Base-by-base conservation (phyloP, 2,797 vertebrate genomes). In the Gymnoscopelus microlampas region DNA sequence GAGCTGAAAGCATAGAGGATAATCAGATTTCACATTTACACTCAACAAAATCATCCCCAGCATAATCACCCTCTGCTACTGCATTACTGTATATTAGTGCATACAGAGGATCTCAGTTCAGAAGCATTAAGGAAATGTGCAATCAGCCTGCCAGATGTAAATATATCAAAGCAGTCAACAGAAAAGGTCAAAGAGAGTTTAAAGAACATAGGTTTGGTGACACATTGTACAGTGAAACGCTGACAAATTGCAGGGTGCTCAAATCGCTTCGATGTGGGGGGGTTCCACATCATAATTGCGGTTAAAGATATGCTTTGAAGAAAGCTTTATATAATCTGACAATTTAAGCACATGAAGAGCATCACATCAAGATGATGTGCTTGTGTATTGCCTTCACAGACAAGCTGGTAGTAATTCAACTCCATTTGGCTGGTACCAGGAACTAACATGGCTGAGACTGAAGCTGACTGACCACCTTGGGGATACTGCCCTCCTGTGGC, bases 11-110 rank as follows among this genome's bases (percentile, higher is more conserved):
- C 77, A 69, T 44, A 48, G 78, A 80, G 82, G 86, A 91, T 94
- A 92, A 92, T 93, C 93, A 92, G 90, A 93, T 94, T 94, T 92
- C 84, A 91, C 88, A 90, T 93, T 91, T 85, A 91, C 84, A 88
- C 90, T 88, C 83, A 72, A 87, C 88, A 90, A 91, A 93, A 92
- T 89, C 93, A 91, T 91, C 90, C 86, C 73, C 35, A 3, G 76
- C 73, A 68, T 91, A 91, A 93, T 93, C 88, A 63, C 81, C 70
- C 39, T 49, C 81, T n/a, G 75, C 74, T 87, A 80, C 77, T 71
- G 83, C 83, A 81, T 79, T 82, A 87, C 81, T 85, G 88, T 86
- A 86, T 89, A 81, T 72, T 89, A 87, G 86, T 76, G 83, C 78
- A 72, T 67, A 35, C 53, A 66, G 73, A 44, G 4, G n/a, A 63